Conservation (phyloP, 92 coral and sea anemone genomes). For the Actinernus sp. region DNA sequence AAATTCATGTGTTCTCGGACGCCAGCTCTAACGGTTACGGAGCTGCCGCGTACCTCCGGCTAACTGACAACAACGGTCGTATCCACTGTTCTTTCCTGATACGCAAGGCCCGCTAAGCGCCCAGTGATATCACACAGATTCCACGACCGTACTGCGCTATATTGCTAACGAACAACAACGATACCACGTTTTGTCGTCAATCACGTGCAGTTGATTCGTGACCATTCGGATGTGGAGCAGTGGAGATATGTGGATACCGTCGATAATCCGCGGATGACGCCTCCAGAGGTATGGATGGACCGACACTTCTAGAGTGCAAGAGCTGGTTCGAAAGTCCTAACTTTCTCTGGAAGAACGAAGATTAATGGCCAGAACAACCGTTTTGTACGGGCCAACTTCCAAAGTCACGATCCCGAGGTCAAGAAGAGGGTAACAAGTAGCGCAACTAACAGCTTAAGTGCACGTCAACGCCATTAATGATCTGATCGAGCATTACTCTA, state of each 20-base stretch:
- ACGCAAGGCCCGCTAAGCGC: no score
- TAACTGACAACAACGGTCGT: no score
- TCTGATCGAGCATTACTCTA: conserved; percentile 54
- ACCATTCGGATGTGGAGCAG: conserved; percentile 19
- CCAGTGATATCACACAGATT: conserved; percentile 49
- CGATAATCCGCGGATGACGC: conserved; percentile 68
- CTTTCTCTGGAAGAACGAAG: conserved; percentile 59
- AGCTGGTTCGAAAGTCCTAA: conserved; percentile 62
- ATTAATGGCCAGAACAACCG: conserved; percentile 65
- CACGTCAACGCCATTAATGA: conserved; percentile 6
- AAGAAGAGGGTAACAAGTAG: no score
- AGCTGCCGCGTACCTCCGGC: no score
- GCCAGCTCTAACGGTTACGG: no score
- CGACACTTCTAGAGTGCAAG: conserved; percentile 25
- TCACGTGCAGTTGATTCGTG: conserved; percentile 34
- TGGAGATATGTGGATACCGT: no score
- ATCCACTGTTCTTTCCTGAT: no score
- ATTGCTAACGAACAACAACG: conserved; percentile 19
- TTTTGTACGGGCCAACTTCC: conserved; percentile 40
- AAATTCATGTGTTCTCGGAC: no score
- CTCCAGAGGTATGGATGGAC: conserved; percentile 48
- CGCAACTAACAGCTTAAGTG: no score
- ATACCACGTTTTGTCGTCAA: conserved; percentile 51
- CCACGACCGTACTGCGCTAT: conserved; percentile 41
- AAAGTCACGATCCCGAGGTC: conserved; percentile 59